Percentiles rank a stretch among this genome's conserved stretches.
These are phyloP conservation scores for Cephus rjabovi DNA, from an alignment of 2,888 invertebrate species.

Conservation along the genomic window DNA sequence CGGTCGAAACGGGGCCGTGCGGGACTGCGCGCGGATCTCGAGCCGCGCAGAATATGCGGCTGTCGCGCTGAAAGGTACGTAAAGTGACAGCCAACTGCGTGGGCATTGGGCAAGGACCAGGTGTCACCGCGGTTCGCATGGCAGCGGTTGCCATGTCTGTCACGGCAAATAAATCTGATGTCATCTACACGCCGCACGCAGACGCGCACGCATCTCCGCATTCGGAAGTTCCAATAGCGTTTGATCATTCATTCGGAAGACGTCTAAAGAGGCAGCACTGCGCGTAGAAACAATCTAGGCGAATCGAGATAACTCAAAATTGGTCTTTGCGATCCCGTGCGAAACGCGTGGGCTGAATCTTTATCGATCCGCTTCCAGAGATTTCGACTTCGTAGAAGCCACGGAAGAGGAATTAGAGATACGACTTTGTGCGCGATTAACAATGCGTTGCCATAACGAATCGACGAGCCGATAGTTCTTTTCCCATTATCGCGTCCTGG, in stretches of 20 bases:
- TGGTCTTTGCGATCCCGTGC: no score
- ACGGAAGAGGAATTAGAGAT: not conserved
- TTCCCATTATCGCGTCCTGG: no score
- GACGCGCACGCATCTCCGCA: no score
- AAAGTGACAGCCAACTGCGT: slow-evolving; percentile 41
- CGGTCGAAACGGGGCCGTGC: slow-evolving; percentile 25
- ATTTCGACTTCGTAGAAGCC: not conserved
- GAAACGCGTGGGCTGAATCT: no score
- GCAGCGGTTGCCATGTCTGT: not conserved
- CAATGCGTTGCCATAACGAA: not conserved
- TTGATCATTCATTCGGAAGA: no score
- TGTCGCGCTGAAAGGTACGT: slow-evolving; percentile 48
- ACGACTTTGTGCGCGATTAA: not conserved
- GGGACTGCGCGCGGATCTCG: slow-evolving; percentile 32
- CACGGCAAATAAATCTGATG: no score
- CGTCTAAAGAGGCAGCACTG: no score
- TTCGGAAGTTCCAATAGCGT: no score
- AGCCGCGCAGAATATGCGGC: slow-evolving; percentile 32
- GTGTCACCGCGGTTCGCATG: slow-evolving; percentile 27
- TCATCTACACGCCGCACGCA: no score
- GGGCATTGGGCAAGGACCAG: slow-evolving; percentile 26
- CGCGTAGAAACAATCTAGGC: no score
- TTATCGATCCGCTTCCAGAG: not conserved
- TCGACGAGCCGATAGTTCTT: not conserved
- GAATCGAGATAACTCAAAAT: no score